Conservation (phyloP, 2,888 invertebrate species). For the Philereme transversata region DNA sequence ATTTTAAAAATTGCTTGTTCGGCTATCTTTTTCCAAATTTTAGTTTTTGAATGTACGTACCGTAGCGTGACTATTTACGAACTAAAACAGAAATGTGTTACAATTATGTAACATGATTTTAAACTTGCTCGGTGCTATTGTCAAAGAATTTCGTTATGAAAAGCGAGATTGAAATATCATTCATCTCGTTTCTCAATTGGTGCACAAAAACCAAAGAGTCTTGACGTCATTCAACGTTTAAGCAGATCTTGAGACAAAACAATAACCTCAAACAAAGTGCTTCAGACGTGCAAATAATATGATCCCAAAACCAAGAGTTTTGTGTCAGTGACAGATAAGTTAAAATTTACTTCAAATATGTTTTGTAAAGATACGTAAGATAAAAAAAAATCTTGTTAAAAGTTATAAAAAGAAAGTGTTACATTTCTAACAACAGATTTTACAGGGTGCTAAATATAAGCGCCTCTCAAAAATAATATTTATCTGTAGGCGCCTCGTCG, state of each 20-base stretch:
- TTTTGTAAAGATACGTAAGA: not conserved
- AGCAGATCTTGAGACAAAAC: conserved; percentile 43
- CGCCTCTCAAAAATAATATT: conserved; percentile 40
- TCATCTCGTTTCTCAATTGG: too few species aligned
- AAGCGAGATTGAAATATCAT: too few species aligned
- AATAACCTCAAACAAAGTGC: conserved; percentile 38
- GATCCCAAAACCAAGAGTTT: conserved; percentile 21
- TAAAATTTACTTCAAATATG: conserved; percentile 1
- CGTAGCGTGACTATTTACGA: too few species aligned
- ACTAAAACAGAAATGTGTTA: not conserved
- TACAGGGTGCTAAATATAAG: conserved; percentile 29
- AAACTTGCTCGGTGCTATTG: conserved; percentile 39
- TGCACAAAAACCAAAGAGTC: too few species aligned
- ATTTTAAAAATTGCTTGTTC: too few species aligned
- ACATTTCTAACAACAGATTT: conserved; percentile 11
- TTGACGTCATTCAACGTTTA: conserved; percentile 13
- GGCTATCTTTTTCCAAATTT: too few species aligned
- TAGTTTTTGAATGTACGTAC: too few species aligned
- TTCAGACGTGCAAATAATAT: conserved; percentile 17
- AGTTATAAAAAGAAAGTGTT: conserved; percentile 3
- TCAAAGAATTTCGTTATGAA: conserved; percentile 2
- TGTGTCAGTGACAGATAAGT: conserved; percentile 30
- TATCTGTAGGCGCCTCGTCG: conserved; percentile 32
- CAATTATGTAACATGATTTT: not conserved
- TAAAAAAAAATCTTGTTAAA: not conserved